These are phyloP conservation scores for Colaptes auratus DNA, from an alignment of 2,113 vertebrate genomes.

Conservation along the genomic window DNA sequence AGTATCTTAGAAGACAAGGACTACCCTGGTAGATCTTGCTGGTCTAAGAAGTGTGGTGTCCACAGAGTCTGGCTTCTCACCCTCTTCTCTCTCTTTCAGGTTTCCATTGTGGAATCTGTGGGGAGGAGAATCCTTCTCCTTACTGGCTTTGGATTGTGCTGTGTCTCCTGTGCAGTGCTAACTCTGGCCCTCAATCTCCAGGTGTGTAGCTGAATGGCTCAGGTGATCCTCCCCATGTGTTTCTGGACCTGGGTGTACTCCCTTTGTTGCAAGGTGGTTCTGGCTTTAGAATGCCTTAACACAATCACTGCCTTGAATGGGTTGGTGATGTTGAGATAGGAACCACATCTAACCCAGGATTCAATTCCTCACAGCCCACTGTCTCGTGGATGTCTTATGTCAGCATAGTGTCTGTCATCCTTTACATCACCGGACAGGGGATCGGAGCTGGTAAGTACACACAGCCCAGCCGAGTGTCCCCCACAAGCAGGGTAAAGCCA, in stretches of 20 bases:
- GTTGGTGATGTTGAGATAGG: background rate
- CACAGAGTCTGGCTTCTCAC: background rate
- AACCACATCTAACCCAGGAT: background rate
- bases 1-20: too few species aligned
- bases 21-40: too few species aligned
- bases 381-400: conserved; percentile 88
- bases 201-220: conserved; percentile 67
- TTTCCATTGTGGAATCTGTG: conserved; percentile 88
- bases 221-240: rapidly evolving
- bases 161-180: conserved; percentile 79
- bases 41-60: background rate
- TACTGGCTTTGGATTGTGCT: conserved; percentile 86
- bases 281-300: background rate
- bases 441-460: conserved; percentile 89
- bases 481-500: background rate
- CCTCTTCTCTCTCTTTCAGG: conserved; percentile 61
- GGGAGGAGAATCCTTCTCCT: conserved; percentile 87
- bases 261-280: background rate
- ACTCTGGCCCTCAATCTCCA: conserved; percentile 85
- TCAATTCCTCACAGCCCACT: background rate
- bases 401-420: conserved; percentile 86
- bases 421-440: conserved; percentile 89
- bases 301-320: background rate
- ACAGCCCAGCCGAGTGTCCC: too few species aligned
- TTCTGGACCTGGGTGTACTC: background rate